A percentile compares a stretch with the other conserved stretches of the same genome.
phyloP scores from a whole-genome alignment of 1,140 invertebrate genomes.

The Phocides pigmalion region DNA sequence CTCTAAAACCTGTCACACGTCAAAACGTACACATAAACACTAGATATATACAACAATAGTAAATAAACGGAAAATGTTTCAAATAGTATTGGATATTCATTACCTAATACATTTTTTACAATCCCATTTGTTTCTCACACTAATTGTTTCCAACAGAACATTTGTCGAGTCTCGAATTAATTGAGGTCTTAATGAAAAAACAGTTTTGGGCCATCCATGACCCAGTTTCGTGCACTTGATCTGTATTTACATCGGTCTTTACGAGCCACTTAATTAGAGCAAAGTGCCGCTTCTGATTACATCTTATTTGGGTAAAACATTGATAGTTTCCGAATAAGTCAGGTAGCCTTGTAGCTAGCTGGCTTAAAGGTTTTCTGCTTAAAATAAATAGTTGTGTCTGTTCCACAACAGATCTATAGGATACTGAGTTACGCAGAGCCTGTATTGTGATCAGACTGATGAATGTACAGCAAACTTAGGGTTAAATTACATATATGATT shows the following conservation, averaged over 20 bases:
- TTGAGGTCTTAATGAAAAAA: constrained; percentile 48
- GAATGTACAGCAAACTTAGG: too few relatives aligned
- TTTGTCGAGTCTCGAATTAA: constrained; percentile 44
- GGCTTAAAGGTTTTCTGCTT: too few relatives aligned
- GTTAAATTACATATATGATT: too few relatives aligned
- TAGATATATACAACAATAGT: too few relatives aligned
- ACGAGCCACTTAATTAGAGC: constrained; percentile 38
- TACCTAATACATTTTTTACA: constrained; percentile 1
- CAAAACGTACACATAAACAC: too few relatives aligned
- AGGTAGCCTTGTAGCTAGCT: background rate
- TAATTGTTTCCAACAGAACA: constrained; percentile 15
- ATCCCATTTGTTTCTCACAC: constrained; percentile 18
- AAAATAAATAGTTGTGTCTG: too few relatives aligned
- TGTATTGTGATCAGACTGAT: too few relatives aligned
- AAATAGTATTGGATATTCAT: too few relatives aligned
- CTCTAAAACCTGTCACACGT: too few relatives aligned
- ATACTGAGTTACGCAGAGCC: too few relatives aligned
- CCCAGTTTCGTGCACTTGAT: constrained; percentile 48
- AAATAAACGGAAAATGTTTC: too few relatives aligned
- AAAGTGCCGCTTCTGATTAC: background rate
- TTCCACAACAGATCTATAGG: too few relatives aligned
- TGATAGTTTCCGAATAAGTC: background rate
- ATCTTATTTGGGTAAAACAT: constrained; percentile 19
- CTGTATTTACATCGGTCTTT: constrained; percentile 43
- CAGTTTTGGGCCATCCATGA: constrained; percentile 58